Base-by-base conservation (phyloP, 2,113 vertebrate species). In the Pelusios castaneus region DNA sequence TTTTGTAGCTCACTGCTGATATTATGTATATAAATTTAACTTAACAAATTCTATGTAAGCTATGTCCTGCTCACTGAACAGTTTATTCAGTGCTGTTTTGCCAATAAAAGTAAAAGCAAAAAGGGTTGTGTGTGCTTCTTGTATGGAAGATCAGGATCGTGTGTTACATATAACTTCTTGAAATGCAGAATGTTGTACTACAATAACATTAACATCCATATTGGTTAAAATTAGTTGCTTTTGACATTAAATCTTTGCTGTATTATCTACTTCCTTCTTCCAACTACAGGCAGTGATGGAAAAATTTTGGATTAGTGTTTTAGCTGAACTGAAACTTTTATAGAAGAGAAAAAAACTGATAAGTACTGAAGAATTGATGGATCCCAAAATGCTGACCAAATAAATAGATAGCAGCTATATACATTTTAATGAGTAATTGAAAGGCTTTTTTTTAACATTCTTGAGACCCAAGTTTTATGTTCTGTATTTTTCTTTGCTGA, bases 21-120 rank as follows among this genome's bases (percentile, higher is more conserved):
- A 96, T 88, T 95, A 97, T 98, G 95, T 97, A 95, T 96, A 93
- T 97, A 95, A 91, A 97, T 95, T 96, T 96, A 96, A 97, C 87
- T 80, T 89, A 38, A 0, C 91, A 91, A 97, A 93, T 95, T 94
- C 88, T 96, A 96, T 95, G 95, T 98, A 97, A 98, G 97, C 98
- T 98, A 90, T 97, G 95, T 97, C 97, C 96, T 96, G 95, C 58
- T 97, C 97, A 96, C 96, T 91, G 95, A 97, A 95, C 93, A 97
- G 97, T 97, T 98, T 96, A 97, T 93, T 70, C 97, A 97, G 95
- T 97, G 97, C 98, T 98, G 98, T 98, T 99, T 99, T 99, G 99
- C 99, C 98, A 98, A 99, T 98, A 98, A 98, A 98, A 89, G 97
- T 96, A 92, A 96, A 98, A 97, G 97, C 97, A 95, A 98, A 98